phyloP scores from a whole-genome alignment of 2,113 vertebrate species.

The Orycteropus afer region DNA sequence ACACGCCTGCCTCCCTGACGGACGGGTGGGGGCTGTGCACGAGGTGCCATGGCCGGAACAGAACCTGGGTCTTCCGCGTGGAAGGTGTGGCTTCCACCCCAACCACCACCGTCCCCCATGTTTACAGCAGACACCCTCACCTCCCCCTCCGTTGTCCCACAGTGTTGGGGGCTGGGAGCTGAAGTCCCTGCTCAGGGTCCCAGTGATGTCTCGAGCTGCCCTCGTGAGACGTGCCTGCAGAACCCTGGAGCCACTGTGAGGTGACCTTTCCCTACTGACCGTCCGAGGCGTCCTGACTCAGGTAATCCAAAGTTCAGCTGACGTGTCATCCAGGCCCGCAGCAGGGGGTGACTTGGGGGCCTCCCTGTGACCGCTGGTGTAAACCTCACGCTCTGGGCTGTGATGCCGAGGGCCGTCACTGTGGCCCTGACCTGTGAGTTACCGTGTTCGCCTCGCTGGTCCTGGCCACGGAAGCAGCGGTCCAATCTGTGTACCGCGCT shows the following conservation, averaged over 20 bases:
- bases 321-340: no score
- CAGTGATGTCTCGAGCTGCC: neutral
- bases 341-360: neutral
- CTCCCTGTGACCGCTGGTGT: fast-evolving
- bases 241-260: neutral
- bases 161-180: neutral
- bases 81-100: no score
- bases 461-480: no score
- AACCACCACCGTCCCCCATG: no score
- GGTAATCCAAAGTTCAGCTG: neutral
- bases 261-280: neutral
- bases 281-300: no score
- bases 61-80: no score
- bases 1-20: no score
- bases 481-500: no score
- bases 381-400: neutral
- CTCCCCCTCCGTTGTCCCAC: fast-evolving
- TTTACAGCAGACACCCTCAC: no score
- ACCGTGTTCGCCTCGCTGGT: fast-evolving
- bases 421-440: fast-evolving
- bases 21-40: no score
- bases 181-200: neutral
- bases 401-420: neutral
- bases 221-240: no score
- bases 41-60: no score